Conservation (phyloP, 2,888 invertebrate species). For the Drosophila kuntzei region DNA sequence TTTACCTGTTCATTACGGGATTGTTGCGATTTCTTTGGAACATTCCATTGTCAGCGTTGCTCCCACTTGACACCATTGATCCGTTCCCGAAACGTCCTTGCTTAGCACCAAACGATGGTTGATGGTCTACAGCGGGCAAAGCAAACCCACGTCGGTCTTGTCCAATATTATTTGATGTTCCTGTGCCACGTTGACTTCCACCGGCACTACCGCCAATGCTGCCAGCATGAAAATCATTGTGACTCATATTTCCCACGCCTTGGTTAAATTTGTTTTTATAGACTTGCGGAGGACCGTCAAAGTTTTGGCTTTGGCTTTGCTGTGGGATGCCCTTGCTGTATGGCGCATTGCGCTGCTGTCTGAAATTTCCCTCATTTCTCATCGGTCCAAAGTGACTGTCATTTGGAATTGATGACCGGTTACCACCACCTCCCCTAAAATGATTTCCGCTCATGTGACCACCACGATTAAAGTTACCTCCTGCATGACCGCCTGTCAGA, state of each 20-base stretch:
- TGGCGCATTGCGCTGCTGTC: conserved; percentile 73
- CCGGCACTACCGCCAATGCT: conserved; percentile 29
- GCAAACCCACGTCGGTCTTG: conserved; percentile 85
- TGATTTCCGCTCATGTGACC: conserved; percentile 59
- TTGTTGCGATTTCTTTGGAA: conserved; percentile 58
- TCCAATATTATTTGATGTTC: conserved; percentile 47
- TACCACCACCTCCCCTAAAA: conserved; percentile 49
- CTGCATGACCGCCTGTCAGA: conserved; percentile 25
- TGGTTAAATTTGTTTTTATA: conserved; percentile 64
- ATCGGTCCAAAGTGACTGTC: conserved; percentile 70
- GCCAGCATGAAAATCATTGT: conserved; percentile 54
- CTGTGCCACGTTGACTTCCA: conserved; percentile 35
- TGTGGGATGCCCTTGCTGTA: conserved; percentile 59
- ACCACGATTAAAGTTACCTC: conserved; percentile 67
- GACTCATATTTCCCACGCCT: conserved; percentile 30
- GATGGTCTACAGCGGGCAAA: conserved; percentile 76
- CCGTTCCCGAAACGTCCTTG: conserved; percentile 40
- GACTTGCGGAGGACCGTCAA: conserved; percentile 47
- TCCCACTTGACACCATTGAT: conserved; percentile 22
- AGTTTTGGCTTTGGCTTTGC: conserved; percentile 47
- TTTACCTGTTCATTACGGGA: conserved; percentile 58
- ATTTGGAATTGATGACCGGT: conserved; percentile 34
- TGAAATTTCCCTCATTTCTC: conserved; percentile 68
- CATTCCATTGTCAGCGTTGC: conserved; percentile 44
- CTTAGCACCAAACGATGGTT: conserved; percentile 64